These are phyloP conservation scores for Actinia equina DNA, from an alignment of 64 coral and sea anemone species.

Conservation along the genomic window DNA sequence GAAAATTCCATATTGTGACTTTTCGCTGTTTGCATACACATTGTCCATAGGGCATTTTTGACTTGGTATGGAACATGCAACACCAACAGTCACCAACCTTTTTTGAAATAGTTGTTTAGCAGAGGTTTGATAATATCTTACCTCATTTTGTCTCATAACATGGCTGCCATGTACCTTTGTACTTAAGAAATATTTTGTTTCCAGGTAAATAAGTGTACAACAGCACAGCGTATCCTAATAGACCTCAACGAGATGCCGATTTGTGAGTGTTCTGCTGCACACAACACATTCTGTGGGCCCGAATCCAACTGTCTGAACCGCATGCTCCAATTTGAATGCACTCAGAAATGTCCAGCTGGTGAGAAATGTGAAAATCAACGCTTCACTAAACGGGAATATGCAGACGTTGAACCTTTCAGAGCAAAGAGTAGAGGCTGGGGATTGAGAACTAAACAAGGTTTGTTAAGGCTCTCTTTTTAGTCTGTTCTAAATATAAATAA, in stretches of 20 bases:
- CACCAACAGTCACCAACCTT: too few species aligned
- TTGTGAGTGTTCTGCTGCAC: constrained; percentile 70
- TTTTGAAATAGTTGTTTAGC: too few species aligned
- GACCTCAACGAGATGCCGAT: constrained; percentile 73
- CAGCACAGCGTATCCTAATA: constrained; percentile 73
- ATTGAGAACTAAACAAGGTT: constrained; percentile 75
- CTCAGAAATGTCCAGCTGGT: constrained; percentile 65
- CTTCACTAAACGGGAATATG: constrained; percentile 87
- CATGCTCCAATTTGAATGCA: constrained; percentile 93
- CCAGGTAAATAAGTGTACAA: constrained; percentile 88
- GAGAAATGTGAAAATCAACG: constrained; percentile 96
- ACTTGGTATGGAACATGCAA: too few species aligned
- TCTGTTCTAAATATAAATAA: too few species aligned
- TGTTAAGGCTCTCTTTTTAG: neutral
- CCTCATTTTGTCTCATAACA: too few species aligned
- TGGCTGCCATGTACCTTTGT: neutral
- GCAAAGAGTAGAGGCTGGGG: constrained; percentile 85
- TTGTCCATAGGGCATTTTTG: too few species aligned
- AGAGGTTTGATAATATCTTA: too few species aligned
- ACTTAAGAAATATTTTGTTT: neutral
- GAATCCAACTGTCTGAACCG: constrained; percentile 93
- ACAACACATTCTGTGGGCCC: constrained; percentile 74
- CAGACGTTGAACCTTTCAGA: constrained; percentile 78
- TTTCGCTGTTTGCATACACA: too few species aligned
- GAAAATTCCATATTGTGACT: too few species aligned